Evolutionary conservation across 2,888 invertebrate genomes (phyloP), one percentile per base, ranked within the genome.

Genomic region (Stegana nigrithorax): DNA sequence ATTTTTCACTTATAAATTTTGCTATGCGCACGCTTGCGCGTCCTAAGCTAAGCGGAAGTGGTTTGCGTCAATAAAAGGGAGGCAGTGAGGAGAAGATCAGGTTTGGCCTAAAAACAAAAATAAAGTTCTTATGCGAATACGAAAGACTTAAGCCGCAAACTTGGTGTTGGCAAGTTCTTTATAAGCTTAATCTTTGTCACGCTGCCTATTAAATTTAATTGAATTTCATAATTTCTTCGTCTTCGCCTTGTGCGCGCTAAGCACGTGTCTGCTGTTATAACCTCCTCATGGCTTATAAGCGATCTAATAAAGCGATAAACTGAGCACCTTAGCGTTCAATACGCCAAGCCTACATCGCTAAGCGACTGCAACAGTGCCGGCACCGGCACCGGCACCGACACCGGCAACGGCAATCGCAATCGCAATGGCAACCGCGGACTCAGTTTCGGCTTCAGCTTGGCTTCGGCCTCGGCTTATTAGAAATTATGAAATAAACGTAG

Each of bases 31-130:
- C 68, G 80, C 72, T 78, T 77, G 75, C 75, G 74, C 77, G 68
- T 60, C 67, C 78, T 80, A 74, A 47, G 27, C 66, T 64, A 72
- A 78, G 76, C 75, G 80, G 75, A 75, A 75, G 75, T 75, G 67
- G 70, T 68, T 73, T 67, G 67, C n/a, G n/a, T n/a, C n/a, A 47
- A 62, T 66, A 70, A 17, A 53, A 53, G 10, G 1, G 25, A 25
- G 47, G 47, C 25, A 23, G 47, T 12, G n/a, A 25, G 42, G 53
- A 62, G 17, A 36, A 55, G 1, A 55, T 32, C 32, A 21, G 36
- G 2, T 7, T 7, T 14, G 25, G 39, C n/a, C 4, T n/a, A 50
- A 50, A 12, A 29, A 29, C 42, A 42, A 44, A 25, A 63, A 59
- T 55, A 64, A 50, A 53, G 21, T 14, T 17, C 53, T 26, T 39